phyloP scores from a whole-genome alignment of 2,797 vertebrate genomes.

The Bradypus variegatus region DNA sequence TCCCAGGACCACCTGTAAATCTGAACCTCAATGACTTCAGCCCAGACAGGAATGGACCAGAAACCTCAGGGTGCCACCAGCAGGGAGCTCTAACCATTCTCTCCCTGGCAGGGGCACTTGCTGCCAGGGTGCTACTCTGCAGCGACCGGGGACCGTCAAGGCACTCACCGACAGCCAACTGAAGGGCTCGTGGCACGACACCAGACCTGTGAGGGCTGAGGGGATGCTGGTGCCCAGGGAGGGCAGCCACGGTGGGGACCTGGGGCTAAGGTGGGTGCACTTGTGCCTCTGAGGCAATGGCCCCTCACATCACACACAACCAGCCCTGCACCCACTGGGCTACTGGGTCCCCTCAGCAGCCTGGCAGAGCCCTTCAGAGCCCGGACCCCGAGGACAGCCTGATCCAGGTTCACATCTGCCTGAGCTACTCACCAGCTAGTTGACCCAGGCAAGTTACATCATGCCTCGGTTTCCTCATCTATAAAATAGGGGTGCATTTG shows the following conservation, averaged over 20 bases:
- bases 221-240: slow-evolving; percentile 1
- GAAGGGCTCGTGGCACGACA: slow-evolving; percentile 37
- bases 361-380: background rate
- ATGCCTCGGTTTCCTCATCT: background rate
- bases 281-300: slow-evolving; percentile 10
- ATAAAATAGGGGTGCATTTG: background rate
- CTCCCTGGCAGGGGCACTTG: background rate
- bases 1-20: slow-evolving; percentile 63
- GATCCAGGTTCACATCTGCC: background rate
- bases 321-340: background rate
- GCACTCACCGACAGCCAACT: background rate
- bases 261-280: slow-evolving; percentile 39
- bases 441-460: no score
- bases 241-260: slow-evolving; percentile 46
- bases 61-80: background rate
- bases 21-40: slow-evolving; percentile 57
- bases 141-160: background rate
- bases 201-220: background rate
- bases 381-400: background rate
- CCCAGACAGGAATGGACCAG: slow-evolving; percentile 40
- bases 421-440: background rate
- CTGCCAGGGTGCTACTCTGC: background rate
- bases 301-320: rapidly evolving
- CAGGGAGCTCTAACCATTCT: background rate
- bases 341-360: background rate